Evolutionary conservation across 2,113 vertebrate genomes (phyloP), one percentile per base, ranked within the genome.

Genomic region (Cebus imitator): DNA sequence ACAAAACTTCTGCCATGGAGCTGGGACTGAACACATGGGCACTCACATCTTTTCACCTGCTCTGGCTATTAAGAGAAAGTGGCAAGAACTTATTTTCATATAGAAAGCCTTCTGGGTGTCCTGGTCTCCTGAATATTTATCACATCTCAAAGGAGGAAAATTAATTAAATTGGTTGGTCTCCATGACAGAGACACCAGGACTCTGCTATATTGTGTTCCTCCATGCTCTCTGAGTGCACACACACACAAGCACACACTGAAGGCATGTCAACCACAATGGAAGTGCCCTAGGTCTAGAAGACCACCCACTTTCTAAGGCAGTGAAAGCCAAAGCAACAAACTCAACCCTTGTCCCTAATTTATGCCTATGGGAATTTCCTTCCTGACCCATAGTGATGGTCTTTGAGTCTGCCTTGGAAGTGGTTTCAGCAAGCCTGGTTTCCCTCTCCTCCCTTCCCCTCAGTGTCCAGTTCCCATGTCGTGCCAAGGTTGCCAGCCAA

Each of bases 401-500:
- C 68, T 75, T 58, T 25, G 68, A 93, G 43, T 79, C 79, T 81
- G 32, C 80, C 72, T 90, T 4, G 0, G 48, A 83, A 66, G 78
- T 81, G 35, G 58, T 57, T 79, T 94, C 93, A 78, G 61, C 12
- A 37, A 95, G 68, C 17, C 43, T 78, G 30, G 5, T 17, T 32
- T 48, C 52, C 50, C 80, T 81, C 30, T 27, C 27, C 12, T n/a
- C 61, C 57, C 32, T 61, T 61, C 57, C 86, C 57, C n/a, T 79
- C 18, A 13, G n/a, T 73, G 86, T 78, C 93, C 92, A 94, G 32
- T 80, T 87, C 58, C 90, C 84, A 61, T 73, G 50, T 73, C 70
- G 75, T 61, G 72, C 30, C 8, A 2, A 96, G 91, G 70, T 83
- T 95, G 93, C 75, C 23, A 90, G 91, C 93, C 94, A 87, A 97